A percentile compares a stretch with the other conserved stretches of the same genome.
Conservation (phyloP, 1,140 invertebrate genomes). For the Papilio aristodemus region DNA sequence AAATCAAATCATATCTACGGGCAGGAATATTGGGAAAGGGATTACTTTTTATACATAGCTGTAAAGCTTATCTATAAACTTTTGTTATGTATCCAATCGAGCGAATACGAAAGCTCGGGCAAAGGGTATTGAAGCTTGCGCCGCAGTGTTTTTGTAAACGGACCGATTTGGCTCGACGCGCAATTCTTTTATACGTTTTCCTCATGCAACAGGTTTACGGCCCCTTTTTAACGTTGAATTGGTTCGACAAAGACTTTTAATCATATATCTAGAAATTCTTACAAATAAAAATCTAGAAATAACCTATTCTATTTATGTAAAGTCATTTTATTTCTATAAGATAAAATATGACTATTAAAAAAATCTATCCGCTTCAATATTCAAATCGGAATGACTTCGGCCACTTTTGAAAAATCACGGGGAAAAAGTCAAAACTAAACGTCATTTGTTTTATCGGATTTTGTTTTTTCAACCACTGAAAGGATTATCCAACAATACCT, state of each 20-base stretch:
- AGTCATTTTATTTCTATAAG: too few species aligned
- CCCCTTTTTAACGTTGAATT: constrained; percentile 1
- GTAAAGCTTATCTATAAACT: background rate
- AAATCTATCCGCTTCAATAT: too few species aligned
- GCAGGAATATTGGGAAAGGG: background rate
- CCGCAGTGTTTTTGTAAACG: background rate
- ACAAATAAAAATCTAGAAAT: background rate
- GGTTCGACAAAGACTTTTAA: background rate
- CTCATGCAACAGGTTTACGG: constrained; percentile 9
- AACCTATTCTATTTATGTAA: too few species aligned
- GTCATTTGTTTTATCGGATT: too few species aligned
- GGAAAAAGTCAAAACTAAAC: too few species aligned
- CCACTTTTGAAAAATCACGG: too few species aligned
- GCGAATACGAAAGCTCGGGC: background rate
- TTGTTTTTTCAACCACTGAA: too few species aligned
- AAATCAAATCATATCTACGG: background rate
- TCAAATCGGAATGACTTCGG: too few species aligned
- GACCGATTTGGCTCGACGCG: constrained; percentile 17
- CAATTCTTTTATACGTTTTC: constrained; percentile 15
- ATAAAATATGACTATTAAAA: too few species aligned
- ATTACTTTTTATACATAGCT: background rate
- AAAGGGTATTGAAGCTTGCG: background rate
- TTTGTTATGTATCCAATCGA: background rate
- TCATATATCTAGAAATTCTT: background rate
- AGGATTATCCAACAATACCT: too few species aligned